phyloP scores from a whole-genome alignment of 2,888 invertebrate species.

The Drosophila algonquin region DNA sequence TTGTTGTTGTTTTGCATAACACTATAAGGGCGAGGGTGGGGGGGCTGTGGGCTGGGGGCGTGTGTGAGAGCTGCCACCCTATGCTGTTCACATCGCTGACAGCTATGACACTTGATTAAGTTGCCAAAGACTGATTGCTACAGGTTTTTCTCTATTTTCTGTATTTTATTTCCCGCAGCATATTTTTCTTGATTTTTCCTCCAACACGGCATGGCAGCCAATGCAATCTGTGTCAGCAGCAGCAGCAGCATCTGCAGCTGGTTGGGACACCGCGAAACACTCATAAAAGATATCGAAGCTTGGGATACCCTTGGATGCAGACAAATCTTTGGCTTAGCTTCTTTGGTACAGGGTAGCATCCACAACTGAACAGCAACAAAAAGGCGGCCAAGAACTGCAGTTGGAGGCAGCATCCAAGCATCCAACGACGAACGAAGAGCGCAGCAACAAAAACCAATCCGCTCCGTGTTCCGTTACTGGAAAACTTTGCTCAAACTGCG shows the following conservation, averaged over 20 bases:
- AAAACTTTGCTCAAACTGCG: constrained; percentile 15
- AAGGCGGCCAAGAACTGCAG: constrained; percentile 23
- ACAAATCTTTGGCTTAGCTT: not conserved
- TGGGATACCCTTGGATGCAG: not conserved
- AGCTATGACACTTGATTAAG: constrained; percentile 15
- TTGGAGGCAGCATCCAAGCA: constrained; percentile 9
- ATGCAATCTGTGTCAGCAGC: not conserved
- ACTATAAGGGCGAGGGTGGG: constrained; percentile 2
- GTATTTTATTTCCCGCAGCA: not conserved
- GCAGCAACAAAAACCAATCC: constrained; percentile 7
- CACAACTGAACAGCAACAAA: not conserved
- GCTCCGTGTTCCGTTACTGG: constrained; percentile 32
- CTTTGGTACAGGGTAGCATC: not conserved
- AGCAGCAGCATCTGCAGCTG: not conserved
- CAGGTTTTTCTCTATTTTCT: not conserved
- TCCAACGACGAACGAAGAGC: not conserved
- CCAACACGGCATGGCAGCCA: not conserved
- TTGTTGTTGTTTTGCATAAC: constrained; percentile 29
- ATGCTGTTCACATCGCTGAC: constrained; percentile 21
- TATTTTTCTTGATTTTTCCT: not conserved
- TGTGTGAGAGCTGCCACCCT: constrained; percentile 23
- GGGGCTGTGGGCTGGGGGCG: not conserved
- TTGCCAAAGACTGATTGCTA: not conserved
- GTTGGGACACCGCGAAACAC: not conserved
- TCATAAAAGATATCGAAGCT: not conserved